Evolutionary conservation across 2,113 vertebrate species (phyloP), one percentile per base, ranked within the genome.

Genomic region (Triplophysa rosa): DNA sequence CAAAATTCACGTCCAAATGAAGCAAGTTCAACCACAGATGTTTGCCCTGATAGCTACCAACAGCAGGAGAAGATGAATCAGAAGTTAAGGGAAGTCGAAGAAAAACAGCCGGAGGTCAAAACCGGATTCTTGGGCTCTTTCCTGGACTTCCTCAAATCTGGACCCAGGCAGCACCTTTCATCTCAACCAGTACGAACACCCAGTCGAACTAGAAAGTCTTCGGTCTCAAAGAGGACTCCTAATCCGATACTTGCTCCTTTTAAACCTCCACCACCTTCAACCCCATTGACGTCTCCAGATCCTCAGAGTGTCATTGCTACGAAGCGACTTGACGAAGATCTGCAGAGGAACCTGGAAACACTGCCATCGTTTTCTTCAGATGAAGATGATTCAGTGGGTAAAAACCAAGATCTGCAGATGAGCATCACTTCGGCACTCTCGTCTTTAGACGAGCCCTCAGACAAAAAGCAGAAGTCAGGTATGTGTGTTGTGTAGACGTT

Each of bases 91-190:
- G 98, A 99, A 87, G 97, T 99, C 56, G 98, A 99, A 83, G 98
- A 98, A 90, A 99, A 98, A 82, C 98, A 99, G 64, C 98, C 98
- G 70, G 98, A 99, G 87, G 95, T 99, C 79, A 99, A 96, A 92
- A 98, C 94, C 42, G 98, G 98, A 78, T 99, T 99, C 87, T 96
- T 99, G 8, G 98, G 95, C 62, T 99, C 98, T 82, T 99, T 99
- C 89, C 93, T 99, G 83, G 98, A 99, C 92, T 99, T 99, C 86
- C 91, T 99, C 4, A 99, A 99, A 86, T 98, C 96, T 76, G 98
- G 97, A 61, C 96, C 97, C 76, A 98, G 96, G 87, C 97, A 97
- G 58, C 95, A 97, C 65, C 96, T 96, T 90, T 96, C 96, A 11
- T 93, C 95, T 65, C 96, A 94, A 85, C 93, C 96, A 8, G 91